Evolutionary conservation across 92 coral and sea anemone species (phyloP).

Genomic region (Phenganax marumi): DNA sequence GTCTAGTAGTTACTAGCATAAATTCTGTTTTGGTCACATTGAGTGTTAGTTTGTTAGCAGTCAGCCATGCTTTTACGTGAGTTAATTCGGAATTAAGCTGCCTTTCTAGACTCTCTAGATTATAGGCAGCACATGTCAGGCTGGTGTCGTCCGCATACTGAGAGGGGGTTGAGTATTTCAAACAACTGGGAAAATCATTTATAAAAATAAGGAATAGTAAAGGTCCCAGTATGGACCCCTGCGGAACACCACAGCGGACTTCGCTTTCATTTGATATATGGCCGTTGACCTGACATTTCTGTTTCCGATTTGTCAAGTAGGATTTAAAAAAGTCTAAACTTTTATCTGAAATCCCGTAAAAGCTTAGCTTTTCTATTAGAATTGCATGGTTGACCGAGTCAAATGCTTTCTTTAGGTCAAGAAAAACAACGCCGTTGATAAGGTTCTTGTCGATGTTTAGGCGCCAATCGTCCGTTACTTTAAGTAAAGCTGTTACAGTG

Average conservation of each 20-base stretch:
- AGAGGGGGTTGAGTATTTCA: neutral
- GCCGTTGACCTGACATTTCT: conserved; percentile 2
- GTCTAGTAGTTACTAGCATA: conserved; percentile 15
- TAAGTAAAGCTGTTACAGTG: conserved; percentile 22
- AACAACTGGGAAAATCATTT: neutral
- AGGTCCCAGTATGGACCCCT: neutral
- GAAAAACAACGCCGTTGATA: conserved; percentile 27
- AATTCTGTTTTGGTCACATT: conserved; percentile 15
- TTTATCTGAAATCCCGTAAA: conserved; percentile 6
- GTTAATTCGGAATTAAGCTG: neutral
- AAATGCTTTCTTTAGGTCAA: conserved; percentile 35
- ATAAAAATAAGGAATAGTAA: neutral
- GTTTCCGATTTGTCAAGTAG: neutral
- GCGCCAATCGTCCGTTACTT: conserved; percentile 17
- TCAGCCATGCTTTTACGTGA: conserved; percentile 6
- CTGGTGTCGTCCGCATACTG: conserved; percentile 40
- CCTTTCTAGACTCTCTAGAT: conserved; percentile 7
- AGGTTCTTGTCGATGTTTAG: conserved; percentile 27
- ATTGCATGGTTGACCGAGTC: conserved; percentile 24
- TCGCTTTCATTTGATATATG: neutral
- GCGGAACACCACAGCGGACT: conserved; percentile 15
- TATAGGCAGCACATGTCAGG: conserved; percentile 13
- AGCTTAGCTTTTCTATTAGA: neutral
- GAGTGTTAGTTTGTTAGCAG: conserved; percentile 5
- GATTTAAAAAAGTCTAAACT: neutral